A percentile compares a stretch with the other conserved stretches of the same genome.
Conservation (phyloP, 2,797 vertebrate species). For the Octomys mimax region DNA sequence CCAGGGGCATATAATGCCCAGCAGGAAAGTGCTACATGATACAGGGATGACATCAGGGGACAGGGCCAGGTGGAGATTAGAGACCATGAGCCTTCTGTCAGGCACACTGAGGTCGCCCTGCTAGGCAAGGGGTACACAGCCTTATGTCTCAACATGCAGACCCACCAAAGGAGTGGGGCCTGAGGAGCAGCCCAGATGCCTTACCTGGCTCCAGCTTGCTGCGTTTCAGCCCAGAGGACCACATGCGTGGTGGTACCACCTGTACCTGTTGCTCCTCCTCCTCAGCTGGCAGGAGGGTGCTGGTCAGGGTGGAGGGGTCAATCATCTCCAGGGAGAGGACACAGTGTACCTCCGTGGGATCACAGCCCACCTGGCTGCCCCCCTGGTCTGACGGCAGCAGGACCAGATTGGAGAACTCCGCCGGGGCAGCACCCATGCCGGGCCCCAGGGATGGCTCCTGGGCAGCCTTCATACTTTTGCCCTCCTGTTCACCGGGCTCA, state of each 20-base stretch:
- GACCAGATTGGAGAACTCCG: constrained; percentile 6
- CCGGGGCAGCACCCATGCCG: rapidly evolving
- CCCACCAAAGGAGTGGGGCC: too few species aligned
- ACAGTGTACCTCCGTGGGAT: background rate
- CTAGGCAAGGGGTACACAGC: background rate
- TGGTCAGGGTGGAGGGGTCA: background rate
- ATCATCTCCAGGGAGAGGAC: constrained; percentile 48
- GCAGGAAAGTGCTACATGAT: background rate
- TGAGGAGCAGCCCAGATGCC: background rate
- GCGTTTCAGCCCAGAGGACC: background rate
- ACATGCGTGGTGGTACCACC: background rate
- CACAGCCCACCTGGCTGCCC: background rate
- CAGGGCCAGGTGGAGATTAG: background rate
- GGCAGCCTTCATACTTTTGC: background rate
- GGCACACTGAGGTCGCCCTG: background rate
- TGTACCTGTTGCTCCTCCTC: constrained; percentile 39
- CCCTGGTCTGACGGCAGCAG: background rate
- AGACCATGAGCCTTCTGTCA: background rate
- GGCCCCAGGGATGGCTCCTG: background rate
- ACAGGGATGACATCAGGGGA: background rate
- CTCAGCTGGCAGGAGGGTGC: background rate
- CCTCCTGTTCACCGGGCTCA: constrained; percentile 18
- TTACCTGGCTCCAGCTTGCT: constrained; percentile 74
- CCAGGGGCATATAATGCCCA: background rate
- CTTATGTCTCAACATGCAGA: background rate